Conservation (phyloP, 2,113 vertebrate genomes). For the Ptilorrhoa leucosticta region DNA sequence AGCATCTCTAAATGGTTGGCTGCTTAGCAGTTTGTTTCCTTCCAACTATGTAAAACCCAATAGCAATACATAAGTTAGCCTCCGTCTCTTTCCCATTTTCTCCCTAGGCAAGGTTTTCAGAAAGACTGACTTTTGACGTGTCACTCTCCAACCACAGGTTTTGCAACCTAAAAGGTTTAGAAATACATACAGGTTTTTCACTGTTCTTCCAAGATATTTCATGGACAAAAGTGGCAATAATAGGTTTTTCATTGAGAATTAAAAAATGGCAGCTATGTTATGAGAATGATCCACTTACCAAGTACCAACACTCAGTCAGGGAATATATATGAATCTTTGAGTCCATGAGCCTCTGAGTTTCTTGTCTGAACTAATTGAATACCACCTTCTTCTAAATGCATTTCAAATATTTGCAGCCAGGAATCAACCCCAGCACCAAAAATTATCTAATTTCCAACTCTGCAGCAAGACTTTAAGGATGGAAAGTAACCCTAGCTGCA, state of each 20-base stretch:
- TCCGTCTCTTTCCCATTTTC: neutral
- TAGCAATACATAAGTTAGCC: neutral
- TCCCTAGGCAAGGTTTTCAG: neutral
- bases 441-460: neutral
- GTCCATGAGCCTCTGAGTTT: neutral
- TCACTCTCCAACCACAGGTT: neutral
- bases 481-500: neutral
- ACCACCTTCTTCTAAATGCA: neutral
- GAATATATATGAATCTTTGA: fast-evolving
- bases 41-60: neutral
- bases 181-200: neutral
- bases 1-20: neutral
- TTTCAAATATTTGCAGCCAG: neutral
- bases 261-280: neutral
- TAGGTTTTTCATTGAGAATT: neutral
- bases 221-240: neutral
- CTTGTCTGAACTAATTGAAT: neutral
- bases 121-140: neutral
- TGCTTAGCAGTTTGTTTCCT: neutral
- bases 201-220: neutral
- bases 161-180: neutral
- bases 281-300: neutral
- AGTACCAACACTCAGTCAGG: neutral
- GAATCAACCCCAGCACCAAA: neutral
- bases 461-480: neutral